phyloP scores from a whole-genome alignment of 1,140 invertebrate genomes.

The Araneus ventricosus region DNA sequence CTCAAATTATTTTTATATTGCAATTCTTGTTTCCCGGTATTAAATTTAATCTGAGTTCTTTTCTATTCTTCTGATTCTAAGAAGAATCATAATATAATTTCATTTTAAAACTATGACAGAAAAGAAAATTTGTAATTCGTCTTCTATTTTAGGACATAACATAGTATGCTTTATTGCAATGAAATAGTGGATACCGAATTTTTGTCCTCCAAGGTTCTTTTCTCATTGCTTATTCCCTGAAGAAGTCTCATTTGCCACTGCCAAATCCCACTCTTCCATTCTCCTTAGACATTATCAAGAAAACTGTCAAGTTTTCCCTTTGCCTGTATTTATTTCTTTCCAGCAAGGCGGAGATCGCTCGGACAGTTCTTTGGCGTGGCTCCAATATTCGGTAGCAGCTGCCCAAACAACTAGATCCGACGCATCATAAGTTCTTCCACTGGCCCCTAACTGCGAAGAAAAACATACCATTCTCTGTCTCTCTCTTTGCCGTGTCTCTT shows the following conservation, averaged over 20 bases:
- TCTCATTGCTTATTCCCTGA: not conserved
- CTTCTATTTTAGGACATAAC: too few species aligned
- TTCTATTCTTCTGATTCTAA: too few species aligned
- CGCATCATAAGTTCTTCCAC: slow-evolving; percentile 63
- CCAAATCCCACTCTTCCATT: slow-evolving; percentile 27
- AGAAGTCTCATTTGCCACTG: slow-evolving; percentile 53
- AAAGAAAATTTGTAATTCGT: too few species aligned
- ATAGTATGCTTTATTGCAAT: too few species aligned
- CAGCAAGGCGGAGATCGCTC: slow-evolving; percentile 29
- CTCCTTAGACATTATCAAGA: slow-evolving; percentile 48
- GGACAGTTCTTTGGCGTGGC: slow-evolving; percentile 49
- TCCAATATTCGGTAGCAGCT: slow-evolving; percentile 62
- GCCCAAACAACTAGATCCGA: slow-evolving; percentile 63
- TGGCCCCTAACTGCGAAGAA: slow-evolving; percentile 65
- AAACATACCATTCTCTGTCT: slow-evolving; percentile 46
- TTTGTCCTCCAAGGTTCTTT: not conserved
- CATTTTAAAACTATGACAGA: too few species aligned
- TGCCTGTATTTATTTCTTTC: slow-evolving; percentile 65
- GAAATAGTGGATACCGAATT: too few species aligned
- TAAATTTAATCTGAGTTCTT: too few species aligned
- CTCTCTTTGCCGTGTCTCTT: not conserved
- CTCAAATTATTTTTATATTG: too few species aligned
- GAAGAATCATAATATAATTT: too few species aligned
- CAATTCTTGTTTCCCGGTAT: too few species aligned
- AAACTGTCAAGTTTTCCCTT: slow-evolving; percentile 61